Conservation (phyloP, 2,888 invertebrate species). For the Latheticus oryzae region DNA sequence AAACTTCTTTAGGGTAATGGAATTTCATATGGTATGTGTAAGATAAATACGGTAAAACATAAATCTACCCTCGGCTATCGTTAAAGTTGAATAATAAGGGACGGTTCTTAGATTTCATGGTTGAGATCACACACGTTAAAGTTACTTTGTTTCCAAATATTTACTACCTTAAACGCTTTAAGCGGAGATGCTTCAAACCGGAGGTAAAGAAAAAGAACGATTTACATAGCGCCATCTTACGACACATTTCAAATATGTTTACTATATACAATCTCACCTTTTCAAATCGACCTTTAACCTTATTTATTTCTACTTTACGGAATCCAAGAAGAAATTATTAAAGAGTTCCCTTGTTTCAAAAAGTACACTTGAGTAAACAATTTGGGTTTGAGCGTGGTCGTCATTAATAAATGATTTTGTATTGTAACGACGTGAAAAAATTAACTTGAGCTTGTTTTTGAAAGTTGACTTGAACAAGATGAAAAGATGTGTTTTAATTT, state of each 20-base stretch:
- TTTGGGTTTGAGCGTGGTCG: not conserved
- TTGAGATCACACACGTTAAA: constrained; percentile 43
- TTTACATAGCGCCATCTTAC: constrained; percentile 37
- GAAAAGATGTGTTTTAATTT: constrained; percentile 15
- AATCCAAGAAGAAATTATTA: not conserved
- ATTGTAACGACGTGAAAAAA: constrained; percentile 11
- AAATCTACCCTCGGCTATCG: constrained; percentile 40
- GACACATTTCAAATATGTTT: constrained; percentile 25
- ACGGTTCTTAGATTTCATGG: constrained; percentile 42
- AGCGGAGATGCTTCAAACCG: constrained; percentile 23
- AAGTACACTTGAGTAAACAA: not conserved
- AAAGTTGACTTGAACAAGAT: not conserved
- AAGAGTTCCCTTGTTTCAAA: not conserved
- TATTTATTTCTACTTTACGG: constrained; percentile 3
- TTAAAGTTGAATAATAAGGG: constrained; percentile 44
- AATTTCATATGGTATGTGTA: constrained; percentile 35
- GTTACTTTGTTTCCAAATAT: constrained; percentile 45
- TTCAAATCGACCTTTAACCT: not conserved
- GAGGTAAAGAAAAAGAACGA: constrained; percentile 24
- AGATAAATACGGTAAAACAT: constrained; percentile 35
- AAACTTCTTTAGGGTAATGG: constrained; percentile 23
- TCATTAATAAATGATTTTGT: not conserved
- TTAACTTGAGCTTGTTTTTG: constrained; percentile 2
- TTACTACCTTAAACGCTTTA: constrained; percentile 43
- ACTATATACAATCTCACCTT: constrained; percentile 16